Conservation (phyloP, 2,888 invertebrate species). For the Smittia aterrima region DNA sequence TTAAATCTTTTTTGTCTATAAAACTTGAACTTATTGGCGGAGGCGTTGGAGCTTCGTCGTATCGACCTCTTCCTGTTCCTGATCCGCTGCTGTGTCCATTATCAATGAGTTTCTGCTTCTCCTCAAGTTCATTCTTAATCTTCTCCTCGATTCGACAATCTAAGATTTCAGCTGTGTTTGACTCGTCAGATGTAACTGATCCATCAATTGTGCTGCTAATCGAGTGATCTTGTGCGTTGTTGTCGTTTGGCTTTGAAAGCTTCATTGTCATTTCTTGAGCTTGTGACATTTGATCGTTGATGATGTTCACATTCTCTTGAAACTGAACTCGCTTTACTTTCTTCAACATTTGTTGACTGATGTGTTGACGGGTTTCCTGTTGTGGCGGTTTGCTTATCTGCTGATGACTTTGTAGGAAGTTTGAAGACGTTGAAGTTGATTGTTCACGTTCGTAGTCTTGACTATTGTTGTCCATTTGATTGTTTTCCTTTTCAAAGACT, state of each 20-base stretch:
- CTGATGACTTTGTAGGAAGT: slow-evolving; percentile 16
- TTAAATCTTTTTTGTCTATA: slow-evolving; percentile 33
- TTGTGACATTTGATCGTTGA: slow-evolving; percentile 31
- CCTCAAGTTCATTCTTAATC: slow-evolving; percentile 53
- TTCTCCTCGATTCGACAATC: slow-evolving; percentile 54
- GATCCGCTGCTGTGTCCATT: slow-evolving; percentile 38
- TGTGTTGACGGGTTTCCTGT: slow-evolving; percentile 9
- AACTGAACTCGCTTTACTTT: slow-evolving; percentile 53
- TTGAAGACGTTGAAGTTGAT: slow-evolving; percentile 24
- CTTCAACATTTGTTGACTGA: slow-evolving; percentile 43
- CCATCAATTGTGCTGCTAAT: slow-evolving; percentile 45
- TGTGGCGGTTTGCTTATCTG: slow-evolving; percentile 39
- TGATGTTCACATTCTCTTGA: slow-evolving; percentile 49
- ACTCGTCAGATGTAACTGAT: slow-evolving; percentile 32
- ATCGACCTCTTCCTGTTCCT: neutral
- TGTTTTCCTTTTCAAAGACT: slow-evolving; percentile 29
- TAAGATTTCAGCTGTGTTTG: slow-evolving; percentile 50
- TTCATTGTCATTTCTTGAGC: slow-evolving; percentile 45
- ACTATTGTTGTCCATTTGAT: slow-evolving; percentile 32
- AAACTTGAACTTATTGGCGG: slow-evolving; percentile 35
- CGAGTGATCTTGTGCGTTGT: slow-evolving; percentile 48
- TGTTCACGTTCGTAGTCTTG: slow-evolving; percentile 27
- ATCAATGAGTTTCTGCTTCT: slow-evolving; percentile 45
- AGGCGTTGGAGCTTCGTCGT: slow-evolving; percentile 38
- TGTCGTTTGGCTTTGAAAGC: slow-evolving; percentile 47